Evolutionary conservation across 2,113 vertebrate species (phyloP).

Genomic region (Theropithecus gelada): DNA sequence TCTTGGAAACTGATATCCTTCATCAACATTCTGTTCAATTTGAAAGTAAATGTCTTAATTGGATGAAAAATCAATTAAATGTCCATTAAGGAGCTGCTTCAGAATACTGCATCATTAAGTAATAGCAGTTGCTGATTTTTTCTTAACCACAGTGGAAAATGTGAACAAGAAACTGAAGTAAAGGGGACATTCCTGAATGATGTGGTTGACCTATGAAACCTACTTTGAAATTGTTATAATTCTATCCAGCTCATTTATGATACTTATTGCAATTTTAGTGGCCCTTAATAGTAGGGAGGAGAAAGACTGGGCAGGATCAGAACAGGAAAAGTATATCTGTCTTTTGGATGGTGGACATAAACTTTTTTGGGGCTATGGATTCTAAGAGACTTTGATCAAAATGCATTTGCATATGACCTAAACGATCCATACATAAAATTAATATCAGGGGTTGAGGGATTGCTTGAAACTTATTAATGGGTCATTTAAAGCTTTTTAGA

Average conservation of each 20-base stretch:
- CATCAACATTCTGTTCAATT: background rate
- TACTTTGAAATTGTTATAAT: background rate
- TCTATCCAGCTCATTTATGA: background rate
- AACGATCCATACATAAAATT: background rate
- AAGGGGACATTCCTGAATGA: slow-evolving; percentile 15
- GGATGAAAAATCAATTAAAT: slow-evolving; percentile 33
- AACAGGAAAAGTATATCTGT: background rate
- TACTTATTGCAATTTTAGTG: background rate
- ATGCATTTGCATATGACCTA: background rate
- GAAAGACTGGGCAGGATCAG: background rate
- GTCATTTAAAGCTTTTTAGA: background rate
- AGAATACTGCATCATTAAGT: slow-evolving; percentile 25
- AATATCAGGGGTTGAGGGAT: background rate
- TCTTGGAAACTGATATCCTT: slow-evolving; percentile 38
- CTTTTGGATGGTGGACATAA: background rate
- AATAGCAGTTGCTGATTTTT: slow-evolving; percentile 44
- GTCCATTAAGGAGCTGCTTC: slow-evolving; percentile 11
- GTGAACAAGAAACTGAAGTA: slow-evolving; percentile 33
- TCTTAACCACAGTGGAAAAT: background rate
- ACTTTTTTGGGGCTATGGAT: background rate
- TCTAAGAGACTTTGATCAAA: background rate
- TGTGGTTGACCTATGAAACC: background rate
- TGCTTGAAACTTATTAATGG: background rate
- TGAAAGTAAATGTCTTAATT: slow-evolving; percentile 63
- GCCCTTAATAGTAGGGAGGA: background rate